Base-by-base conservation (phyloP, 2,113 vertebrate genomes). In the Pimephales promelas region DNA sequence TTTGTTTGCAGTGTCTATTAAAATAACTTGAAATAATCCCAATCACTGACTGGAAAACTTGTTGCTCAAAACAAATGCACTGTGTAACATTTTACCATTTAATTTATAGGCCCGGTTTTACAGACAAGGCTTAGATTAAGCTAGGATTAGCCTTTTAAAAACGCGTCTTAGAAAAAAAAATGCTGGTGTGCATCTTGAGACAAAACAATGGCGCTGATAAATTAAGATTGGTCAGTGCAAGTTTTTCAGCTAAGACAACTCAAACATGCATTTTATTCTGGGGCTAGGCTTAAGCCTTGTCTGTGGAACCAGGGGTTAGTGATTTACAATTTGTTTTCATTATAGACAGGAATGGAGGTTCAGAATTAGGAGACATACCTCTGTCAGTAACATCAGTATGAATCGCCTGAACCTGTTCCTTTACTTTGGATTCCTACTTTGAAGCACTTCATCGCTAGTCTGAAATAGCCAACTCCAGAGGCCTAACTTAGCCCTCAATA, bases 381-480 rank as follows among this genome's bases (percentile, higher is more conserved):
- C 68, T 72, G n/a, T 47, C 70, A 47, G 70, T n/a, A 71, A 24
- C 68, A 45, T n/a, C 8, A 43, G 16, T 43, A 11, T 70, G n/a
- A 70, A 49, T 70, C 10, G 10, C 4, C 40, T 73, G 24, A 73
- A 9, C n/a, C 70, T 49, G 13, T 10, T 36, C 31, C 4, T 68
- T 68, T 8, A 18, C 70, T 72, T 24, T 28, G 24, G 14, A 49
- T 73, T 49, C 13, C 13, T 49, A 22, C 47, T 34, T 75, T 34
- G 10, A 56, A 22, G 52, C 26, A 31, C 26, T 74, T 74, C 26
- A 34, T 71, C 7, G 3, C 31, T 7, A 10, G 20, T 24, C 20
- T 57, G 20, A 76, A 73, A 73, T 73, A 52, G 71, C 14, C 45
- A 20, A 40, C 52, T 36, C 28, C 52, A 57, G 16, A 75, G n/a